Evolutionary conservation across 2,113 vertebrate genomes (phyloP).

Genomic region (Archocentrus centrarchus): DNA sequence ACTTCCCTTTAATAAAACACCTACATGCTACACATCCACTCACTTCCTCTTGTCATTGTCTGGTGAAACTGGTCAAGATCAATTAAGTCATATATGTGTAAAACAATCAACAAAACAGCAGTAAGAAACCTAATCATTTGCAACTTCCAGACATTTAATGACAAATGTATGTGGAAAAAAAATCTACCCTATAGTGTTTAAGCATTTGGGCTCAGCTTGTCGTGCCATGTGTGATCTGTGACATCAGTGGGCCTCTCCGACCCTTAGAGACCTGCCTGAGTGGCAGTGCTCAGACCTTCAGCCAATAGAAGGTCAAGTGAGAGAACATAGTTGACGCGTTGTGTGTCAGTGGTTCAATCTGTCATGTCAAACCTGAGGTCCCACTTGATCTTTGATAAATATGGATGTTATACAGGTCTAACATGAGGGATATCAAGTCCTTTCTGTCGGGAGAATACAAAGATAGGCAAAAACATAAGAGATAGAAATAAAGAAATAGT

Average conservation of each 20-base stretch:
- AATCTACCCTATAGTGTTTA: background rate
- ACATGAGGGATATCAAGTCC: fast-evolving
- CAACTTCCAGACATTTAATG: background rate
- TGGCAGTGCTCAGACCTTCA: slow-evolving; percentile 30
- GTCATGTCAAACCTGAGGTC: slow-evolving; percentile 45
- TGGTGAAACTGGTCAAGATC: too few relatives aligned
- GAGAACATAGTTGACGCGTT: slow-evolving; percentile 48
- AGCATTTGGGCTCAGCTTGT: slow-evolving; percentile 9
- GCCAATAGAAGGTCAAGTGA: slow-evolving; percentile 65
- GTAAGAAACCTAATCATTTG: background rate
- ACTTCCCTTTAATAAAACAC: background rate
- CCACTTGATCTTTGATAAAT: slow-evolving; percentile 39
- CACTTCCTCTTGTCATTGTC: background rate
- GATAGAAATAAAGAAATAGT: background rate
- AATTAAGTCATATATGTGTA: too few relatives aligned
- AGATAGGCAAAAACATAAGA: background rate
- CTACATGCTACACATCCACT: background rate
- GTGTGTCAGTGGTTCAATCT: slow-evolving; percentile 49
- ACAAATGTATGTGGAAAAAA: background rate
- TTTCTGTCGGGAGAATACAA: background rate
- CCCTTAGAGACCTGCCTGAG: slow-evolving; percentile 53
- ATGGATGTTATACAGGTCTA: slow-evolving; percentile 5
- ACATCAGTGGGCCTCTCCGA: background rate
- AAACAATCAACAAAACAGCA: background rate
- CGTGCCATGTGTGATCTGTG: slow-evolving; percentile 11